Base-by-base conservation (phyloP, 2,113 vertebrate genomes). In the Peromyscus californicus region DNA sequence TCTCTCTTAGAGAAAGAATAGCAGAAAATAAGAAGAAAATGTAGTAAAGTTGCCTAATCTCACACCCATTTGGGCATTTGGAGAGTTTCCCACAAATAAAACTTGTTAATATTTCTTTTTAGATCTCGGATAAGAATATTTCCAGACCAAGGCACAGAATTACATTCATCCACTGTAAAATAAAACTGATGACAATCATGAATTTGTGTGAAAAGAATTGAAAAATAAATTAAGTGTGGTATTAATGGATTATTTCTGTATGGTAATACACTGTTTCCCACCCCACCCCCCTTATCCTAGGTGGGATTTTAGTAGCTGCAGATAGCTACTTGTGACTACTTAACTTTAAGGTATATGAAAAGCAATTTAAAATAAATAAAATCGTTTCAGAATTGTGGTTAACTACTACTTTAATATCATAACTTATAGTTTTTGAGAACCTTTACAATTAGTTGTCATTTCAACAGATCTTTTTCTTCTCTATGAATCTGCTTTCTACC, bases 261-360 rank as follows among this genome's bases (percentile, higher is more conserved):
- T 42, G 65, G 42, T 76, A 72, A 67, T 74, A 54, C 0, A n/a
- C 3, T 92, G 31, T 91, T 93, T 83, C 0, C 31, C 74, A 89
- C 90, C 69, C 8, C 54, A 12, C 1, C 54, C 54, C 54, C 12
- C 54, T 86, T 96, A 59, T 95, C 5, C 15, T 26, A 91, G n/a
- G 19, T 70, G n/a, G 33, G 74, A 79, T 51, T 69, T 96, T 48
- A 76, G 17, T 51, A 74, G 80, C 42, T 95, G 26, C 12, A 87
- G 72, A 78, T 87, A 54, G 54, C 36, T 26, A 89, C 48, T 72
- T 67, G 26, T 70, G 86, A 42, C 51, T 88, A 63, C 93, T 95
- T 95, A 90, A 76, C 92, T 95, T 90, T 70, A 95, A n/a, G 4
- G 12, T 86, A 12, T 61, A 74, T 83, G 16, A 65, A 93, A 95